phyloP scores from a whole-genome alignment of 2,888 invertebrate genomes.

The Hydrotaea cyrtoneurina region DNA sequence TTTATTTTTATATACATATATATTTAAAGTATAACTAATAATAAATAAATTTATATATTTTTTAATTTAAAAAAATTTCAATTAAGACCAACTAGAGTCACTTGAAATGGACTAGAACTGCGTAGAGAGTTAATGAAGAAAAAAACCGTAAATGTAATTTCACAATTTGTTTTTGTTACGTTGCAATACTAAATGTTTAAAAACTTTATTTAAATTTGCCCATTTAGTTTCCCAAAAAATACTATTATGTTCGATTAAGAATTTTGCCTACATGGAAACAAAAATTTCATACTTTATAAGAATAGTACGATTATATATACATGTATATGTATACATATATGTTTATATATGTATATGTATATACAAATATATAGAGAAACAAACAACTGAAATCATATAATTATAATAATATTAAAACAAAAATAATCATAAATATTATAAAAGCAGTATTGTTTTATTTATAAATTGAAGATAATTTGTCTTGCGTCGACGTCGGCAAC shows the following conservation, averaged over 20 bases:
- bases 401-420: conserved; percentile 14
- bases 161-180: conserved; percentile 27
- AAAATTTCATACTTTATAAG: conserved; percentile 25
- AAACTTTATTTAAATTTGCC: conserved; percentile 8
- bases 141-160: neutral
- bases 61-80: neutral
- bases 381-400: conserved; percentile 34
- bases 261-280: conserved; percentile 14
- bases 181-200: conserved; percentile 20
- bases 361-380: conserved; percentile 20
- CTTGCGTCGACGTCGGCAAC: no score
- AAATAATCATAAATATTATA: conserved; percentile 34
- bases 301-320: conserved; percentile 21
- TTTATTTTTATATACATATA: neutral
- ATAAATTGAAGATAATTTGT: no score
- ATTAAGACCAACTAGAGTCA: neutral
- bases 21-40: no score
- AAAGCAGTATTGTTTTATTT: conserved; percentile 4
- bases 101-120: neutral
- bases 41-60: conserved; percentile 19
- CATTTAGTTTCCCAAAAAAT: neutral
- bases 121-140: no score
- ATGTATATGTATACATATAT: no score
- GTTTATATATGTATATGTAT: no score
- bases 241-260: neutral